These are phyloP conservation scores for Accipiter cooperii DNA, from an alignment of 2,113 vertebrate genomes.

Conservation along the genomic window DNA sequence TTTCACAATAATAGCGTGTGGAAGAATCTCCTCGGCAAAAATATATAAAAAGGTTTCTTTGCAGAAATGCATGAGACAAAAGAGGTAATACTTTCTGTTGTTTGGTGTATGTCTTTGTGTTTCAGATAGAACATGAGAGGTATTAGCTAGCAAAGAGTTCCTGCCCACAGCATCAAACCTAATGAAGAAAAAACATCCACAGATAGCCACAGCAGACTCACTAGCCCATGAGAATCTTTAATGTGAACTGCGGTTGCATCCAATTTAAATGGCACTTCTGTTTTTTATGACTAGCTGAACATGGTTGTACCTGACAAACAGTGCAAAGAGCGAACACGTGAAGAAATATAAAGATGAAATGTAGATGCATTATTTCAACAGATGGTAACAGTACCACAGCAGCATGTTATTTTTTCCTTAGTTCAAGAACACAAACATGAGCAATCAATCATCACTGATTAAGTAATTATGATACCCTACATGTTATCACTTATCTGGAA, in stretches of 20 bases:
- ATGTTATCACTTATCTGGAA: constrained; percentile 61
- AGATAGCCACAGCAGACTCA: constrained; percentile 17
- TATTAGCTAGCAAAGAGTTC: neutral
- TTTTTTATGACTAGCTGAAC: constrained; percentile 35
- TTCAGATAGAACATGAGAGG: neutral
- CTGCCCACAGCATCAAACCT: constrained; percentile 7
- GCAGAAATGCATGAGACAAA: neutral
- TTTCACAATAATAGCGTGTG: neutral
- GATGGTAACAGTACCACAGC: constrained; percentile 70
- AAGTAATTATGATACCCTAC: constrained; percentile 73
- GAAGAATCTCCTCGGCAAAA: neutral
- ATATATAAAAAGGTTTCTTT: neutral
- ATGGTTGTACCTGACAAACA: constrained; percentile 21
- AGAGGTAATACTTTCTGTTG: neutral
- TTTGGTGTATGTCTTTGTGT: neutral
- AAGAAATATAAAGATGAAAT: constrained; percentile 67
- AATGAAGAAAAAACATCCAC: neutral
- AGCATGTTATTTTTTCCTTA: constrained; percentile 69
- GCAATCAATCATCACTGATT: constrained; percentile 78
- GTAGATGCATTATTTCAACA: constrained; percentile 69
- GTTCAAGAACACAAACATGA: constrained; percentile 71
- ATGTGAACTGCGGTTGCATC: constrained; percentile 29
- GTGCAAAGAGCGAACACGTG: neutral
- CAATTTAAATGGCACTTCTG: constrained; percentile 48
- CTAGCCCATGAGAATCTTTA: constrained; percentile 34